Percentiles rank a stretch among this genome's conserved stretches.
These are phyloP conservation scores for Agrochola circellaris DNA, from an alignment of 2,888 invertebrate genomes.

Conservation along the genomic window DNA sequence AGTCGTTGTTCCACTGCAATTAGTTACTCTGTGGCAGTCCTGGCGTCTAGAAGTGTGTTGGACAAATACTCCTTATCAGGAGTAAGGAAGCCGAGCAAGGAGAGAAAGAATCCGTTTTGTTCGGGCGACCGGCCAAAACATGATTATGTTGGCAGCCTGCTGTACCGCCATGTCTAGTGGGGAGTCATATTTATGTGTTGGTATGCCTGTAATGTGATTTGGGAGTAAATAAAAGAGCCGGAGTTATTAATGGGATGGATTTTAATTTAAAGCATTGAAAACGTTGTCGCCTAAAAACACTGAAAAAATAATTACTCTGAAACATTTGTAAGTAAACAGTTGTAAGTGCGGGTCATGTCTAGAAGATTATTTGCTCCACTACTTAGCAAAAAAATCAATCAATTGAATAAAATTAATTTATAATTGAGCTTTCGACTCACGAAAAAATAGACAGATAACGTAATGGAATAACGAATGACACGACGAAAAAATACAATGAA, in stretches of 20 bases:
- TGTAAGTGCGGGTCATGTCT: background rate
- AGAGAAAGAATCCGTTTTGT: slow-evolving; percentile 75
- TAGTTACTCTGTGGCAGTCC: slow-evolving; percentile 5
- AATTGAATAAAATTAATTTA: background rate
- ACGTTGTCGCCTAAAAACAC: background rate
- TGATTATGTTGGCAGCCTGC: slow-evolving; percentile 76
- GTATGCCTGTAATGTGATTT: slow-evolving; percentile 43
- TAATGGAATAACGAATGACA: background rate
- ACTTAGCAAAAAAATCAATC: background rate
- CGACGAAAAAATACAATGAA: background rate
- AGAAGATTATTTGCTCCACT: background rate
- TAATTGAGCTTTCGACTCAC: background rate
- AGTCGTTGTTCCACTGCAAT: background rate
- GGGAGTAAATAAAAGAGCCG: slow-evolving; percentile 11
- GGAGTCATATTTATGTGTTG: slow-evolving; percentile 48
- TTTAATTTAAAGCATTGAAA: background rate
- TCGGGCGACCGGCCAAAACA: slow-evolving; percentile 77
- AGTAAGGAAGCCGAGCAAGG: slow-evolving; percentile 29
- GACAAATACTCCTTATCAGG: slow-evolving; percentile 49
- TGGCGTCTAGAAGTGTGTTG: slow-evolving; percentile 34
- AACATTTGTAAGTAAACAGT: background rate
- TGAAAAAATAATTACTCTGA: background rate
- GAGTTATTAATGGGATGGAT: slow-evolving; percentile 16
- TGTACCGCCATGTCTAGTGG: slow-evolving; percentile 32
- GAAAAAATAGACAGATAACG: background rate